These are phyloP conservation scores for Chiloscyllium plagiosum DNA, from an alignment of 2,113 vertebrate genomes.

Conservation along the genomic window DNA sequence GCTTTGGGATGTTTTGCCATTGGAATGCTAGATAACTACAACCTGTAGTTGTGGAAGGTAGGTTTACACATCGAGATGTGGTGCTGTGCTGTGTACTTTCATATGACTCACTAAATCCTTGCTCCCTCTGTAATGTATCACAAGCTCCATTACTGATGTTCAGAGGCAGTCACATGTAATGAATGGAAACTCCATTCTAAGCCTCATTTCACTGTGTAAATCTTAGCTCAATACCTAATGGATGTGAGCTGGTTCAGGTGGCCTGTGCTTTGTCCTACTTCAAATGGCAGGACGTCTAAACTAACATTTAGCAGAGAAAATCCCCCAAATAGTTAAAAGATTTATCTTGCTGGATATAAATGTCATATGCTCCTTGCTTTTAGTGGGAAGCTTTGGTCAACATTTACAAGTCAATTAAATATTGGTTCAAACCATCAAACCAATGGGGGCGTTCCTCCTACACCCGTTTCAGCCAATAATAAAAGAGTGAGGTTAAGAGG, in stretches of 20 bases:
- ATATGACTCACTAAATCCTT: background rate
- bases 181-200: background rate
- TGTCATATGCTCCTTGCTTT: background rate
- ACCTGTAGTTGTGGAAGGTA: background rate
- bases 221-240: background rate
- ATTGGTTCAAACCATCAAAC: background rate
- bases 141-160: background rate
- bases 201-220: constrained; percentile 19
- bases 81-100: background rate
- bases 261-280: background rate
- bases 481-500: background rate
- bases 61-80: background rate
- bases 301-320: background rate
- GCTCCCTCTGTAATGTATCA: background rate
- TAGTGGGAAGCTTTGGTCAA: background rate
- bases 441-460: background rate
- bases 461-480: background rate
- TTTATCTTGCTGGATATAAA: constrained; percentile 9
- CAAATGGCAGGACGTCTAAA: background rate
- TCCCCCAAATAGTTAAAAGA: background rate
- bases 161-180: background rate
- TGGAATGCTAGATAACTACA: background rate
- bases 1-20: background rate
- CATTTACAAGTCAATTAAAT: constrained; percentile 20
- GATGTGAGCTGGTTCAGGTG: no score